Evolutionary conservation across 2,113 vertebrate genomes (phyloP), one percentile per base, ranked within the genome.

Genomic region (Trogon surrucura): DNA sequence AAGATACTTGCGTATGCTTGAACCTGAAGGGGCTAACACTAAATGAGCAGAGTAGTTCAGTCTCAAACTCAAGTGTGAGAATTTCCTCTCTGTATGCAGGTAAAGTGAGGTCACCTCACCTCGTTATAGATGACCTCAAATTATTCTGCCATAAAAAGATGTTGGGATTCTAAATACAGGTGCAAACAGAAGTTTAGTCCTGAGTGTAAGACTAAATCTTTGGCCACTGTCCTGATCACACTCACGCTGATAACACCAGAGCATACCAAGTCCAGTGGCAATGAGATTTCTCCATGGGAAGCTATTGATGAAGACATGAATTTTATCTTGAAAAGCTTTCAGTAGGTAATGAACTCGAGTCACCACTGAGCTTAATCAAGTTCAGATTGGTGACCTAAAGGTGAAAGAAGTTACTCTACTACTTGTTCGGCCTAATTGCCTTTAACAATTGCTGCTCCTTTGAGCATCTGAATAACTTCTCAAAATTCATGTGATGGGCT

Each of bases 391-490:
- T 70, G 86, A 74, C 86, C 74, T 79, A 50, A 70, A 79, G 79
- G 69, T 50, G 74, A 81, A 85, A 78, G 26, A 78, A 88, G 50
- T 65, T 74, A 48, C 47, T 88, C 30, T 85, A 16, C n/a, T 79
- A 36, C 44, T 91, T 91, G 53, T 80, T 84, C 67, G 93, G 80
- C 60, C 88, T 92, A 83, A 96, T 57, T 86, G 18, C n/a, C 51
- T 86, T 41, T 19, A 51, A 67, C 77, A 84, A 36, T 82, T 91
- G 87, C 65, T 91, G 44, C 30, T 72, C 27, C 50, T 93, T 93
- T 44, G 65, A 72, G 61, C 23, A 81, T 45, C 38, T 81, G 56
- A 79, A 53, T 78, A 47, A 93, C 60, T 78, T 75, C 38, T 77
- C 54, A 54, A 70, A 91, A 80, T 51, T 51, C 17, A 8, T 22